Evolutionary conservation across 2,113 vertebrate species (phyloP), one percentile per base, ranked within the genome.

Genomic region (Psilopsiagon aurifrons): DNA sequence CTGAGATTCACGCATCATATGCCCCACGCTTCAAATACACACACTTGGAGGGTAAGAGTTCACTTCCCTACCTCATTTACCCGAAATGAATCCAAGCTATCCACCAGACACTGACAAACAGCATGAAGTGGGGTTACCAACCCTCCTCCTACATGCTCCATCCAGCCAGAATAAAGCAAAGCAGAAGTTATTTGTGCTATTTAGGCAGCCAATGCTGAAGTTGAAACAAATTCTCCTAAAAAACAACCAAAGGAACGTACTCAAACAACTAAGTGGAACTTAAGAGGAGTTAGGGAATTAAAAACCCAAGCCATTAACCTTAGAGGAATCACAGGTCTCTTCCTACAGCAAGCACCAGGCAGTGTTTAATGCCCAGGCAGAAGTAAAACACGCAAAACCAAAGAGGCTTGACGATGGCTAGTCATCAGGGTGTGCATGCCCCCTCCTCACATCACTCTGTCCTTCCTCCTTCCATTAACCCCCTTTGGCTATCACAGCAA

Each of bases 381-480:
- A 47, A 52, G n/a, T 7, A 52, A 59, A 70, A 24, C 39, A 37
- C 44, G 67, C 29, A 52, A 67, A 88, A 68, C 9, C 35, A 82
- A 23, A 49, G 14, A 84, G 41, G 63, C 29, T 31, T 46, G 43
- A 64, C 46, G 55, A 37, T 3, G 7, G 18, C 23, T 51, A 29
- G 18, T 49, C 57, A 44, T 10, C 8, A n/a, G 57, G 62, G 37
- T 19, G 20, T 0, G 2, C 2, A 0, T 0, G 7, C 22, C 29
- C 24, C 18, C 29, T 19, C 8, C 18, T 37, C 0, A 0, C 29
- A 57, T 64, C 3, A 0, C 29, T 39, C 66, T 64, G 31, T 17
- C 35, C 43, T 41, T 78, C 24, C 13, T 82, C 35, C 35, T 83
- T 43, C 28, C 25, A 63, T 15, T 54, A 63, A 43, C n/a, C 41